These are phyloP conservation scores for Coronaproctus castanopsis DNA, from an alignment of 2,888 invertebrate species.

Conservation along the genomic window DNA sequence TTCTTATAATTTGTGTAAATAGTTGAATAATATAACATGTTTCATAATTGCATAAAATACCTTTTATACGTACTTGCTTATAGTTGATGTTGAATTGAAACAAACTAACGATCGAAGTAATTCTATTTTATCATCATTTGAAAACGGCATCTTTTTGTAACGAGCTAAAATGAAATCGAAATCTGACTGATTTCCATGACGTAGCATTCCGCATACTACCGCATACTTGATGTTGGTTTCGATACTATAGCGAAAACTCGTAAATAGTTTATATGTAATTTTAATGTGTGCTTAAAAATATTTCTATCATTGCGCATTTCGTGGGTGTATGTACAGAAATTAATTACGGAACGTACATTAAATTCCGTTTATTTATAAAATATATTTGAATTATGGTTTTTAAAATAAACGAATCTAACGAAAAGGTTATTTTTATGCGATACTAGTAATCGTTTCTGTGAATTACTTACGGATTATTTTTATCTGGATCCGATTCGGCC, in stretches of 20 bases:
- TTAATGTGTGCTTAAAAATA: background rate
- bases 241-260: background rate
- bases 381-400: no score
- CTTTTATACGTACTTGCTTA: background rate
- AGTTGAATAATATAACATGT: no score
- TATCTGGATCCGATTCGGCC: constrained; percentile 45
- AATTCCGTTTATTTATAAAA: no score
- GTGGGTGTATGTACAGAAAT: background rate
- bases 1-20: no score
- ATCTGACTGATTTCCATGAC: constrained; percentile 3
- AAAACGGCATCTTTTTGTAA: background rate
- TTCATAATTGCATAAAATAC: no score
- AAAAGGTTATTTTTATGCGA: no score
- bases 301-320: background rate
- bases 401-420: no score
- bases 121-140: constrained; percentile 1
- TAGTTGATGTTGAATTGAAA: background rate
- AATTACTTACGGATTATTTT: constrained; percentile 50
- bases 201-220: constrained; percentile 4
- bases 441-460: no score
- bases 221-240: constrained; percentile 8
- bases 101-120: constrained; percentile 7
- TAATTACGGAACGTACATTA: constrained; percentile 5
- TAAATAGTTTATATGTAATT: background rate
- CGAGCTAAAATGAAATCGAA: constrained; percentile 3